These are phyloP conservation scores for Hippocampus barbouri DNA, from an alignment of 2,113 vertebrate species.

Conservation along the genomic window DNA sequence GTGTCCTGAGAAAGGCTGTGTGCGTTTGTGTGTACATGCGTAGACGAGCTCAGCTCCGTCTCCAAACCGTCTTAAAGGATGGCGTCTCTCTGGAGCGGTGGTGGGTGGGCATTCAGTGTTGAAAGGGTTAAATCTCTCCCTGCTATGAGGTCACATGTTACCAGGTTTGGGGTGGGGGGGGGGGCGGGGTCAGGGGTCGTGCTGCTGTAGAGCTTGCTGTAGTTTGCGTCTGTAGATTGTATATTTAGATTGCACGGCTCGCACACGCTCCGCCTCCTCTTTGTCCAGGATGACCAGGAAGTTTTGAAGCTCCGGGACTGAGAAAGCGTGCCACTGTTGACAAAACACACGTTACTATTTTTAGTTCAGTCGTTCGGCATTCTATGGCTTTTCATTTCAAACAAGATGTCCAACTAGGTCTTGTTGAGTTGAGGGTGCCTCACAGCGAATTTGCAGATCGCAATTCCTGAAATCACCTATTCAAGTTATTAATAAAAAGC, in stretches of 20 bases:
- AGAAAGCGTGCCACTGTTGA: conserved; percentile 92
- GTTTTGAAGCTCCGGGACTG: conserved; percentile 94
- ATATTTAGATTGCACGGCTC: conserved; percentile 83
- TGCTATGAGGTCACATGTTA: conserved; percentile 38
- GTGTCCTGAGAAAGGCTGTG: conserved; percentile 65
- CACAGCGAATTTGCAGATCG: too few species aligned
- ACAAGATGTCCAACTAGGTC: background rate
- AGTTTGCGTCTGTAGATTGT: conserved; percentile 79
- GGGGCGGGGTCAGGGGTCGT: conserved; percentile 40
- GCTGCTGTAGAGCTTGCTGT: conserved; percentile 75
- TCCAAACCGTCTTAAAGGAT: conserved; percentile 36
- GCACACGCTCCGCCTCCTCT: conserved; percentile 88
- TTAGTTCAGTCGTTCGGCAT: background rate
- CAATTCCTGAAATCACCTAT: too few species aligned
- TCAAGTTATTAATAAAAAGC: too few species aligned
- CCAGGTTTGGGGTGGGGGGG: conserved; percentile 31
- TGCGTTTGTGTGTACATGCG: conserved; percentile 18
- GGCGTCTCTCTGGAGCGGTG: background rate
- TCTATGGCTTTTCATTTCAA: background rate
- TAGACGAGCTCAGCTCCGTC: conserved; percentile 28
- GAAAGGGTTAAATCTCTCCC: conserved; percentile 23
- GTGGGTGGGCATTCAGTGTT: conserved; percentile 2
- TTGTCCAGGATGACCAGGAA: conserved; percentile 90
- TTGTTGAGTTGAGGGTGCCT: background rate
- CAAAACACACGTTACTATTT: background rate